Conservation (phyloP, 2,797 vertebrate species). For the Tinamus major region DNA sequence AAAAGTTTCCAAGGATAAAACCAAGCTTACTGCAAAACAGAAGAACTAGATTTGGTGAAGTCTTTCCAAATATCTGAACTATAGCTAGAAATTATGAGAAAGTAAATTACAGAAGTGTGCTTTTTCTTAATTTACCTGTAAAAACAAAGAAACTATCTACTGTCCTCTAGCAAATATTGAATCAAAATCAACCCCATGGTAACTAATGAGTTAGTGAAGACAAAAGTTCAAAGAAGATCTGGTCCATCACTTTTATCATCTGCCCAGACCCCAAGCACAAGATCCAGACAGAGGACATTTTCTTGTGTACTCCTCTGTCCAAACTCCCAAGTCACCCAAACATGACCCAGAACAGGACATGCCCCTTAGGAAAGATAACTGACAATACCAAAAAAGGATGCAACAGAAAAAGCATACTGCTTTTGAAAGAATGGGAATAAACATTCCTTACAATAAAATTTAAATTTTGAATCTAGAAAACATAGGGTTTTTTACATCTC, state of each 20-base stretch:
- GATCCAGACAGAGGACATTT: not conserved
- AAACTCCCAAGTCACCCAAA: not conserved
- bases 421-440: not conserved
- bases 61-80: not conserved
- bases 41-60: not conserved
- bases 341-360: rapidly evolving
- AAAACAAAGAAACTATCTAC: not conserved
- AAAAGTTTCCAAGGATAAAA: not conserved
- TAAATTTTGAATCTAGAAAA: not conserved
- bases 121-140: not conserved
- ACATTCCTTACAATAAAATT: too few species aligned
- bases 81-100: not conserved
- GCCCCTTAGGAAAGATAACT: not conserved
- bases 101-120: not conserved
- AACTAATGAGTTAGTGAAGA: not conserved
- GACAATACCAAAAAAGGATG: not conserved
- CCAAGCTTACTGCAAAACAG: not conserved
- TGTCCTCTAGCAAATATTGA: not conserved
- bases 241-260: not conserved
- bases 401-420: rapidly evolving
- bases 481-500: not conserved
- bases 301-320: not conserved
- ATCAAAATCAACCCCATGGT: not conserved
- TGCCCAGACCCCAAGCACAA: not conserved
- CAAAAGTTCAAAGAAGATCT: not conserved